Base-by-base conservation (phyloP, 2,797 vertebrate genomes). In the Mus spretus region DNA sequence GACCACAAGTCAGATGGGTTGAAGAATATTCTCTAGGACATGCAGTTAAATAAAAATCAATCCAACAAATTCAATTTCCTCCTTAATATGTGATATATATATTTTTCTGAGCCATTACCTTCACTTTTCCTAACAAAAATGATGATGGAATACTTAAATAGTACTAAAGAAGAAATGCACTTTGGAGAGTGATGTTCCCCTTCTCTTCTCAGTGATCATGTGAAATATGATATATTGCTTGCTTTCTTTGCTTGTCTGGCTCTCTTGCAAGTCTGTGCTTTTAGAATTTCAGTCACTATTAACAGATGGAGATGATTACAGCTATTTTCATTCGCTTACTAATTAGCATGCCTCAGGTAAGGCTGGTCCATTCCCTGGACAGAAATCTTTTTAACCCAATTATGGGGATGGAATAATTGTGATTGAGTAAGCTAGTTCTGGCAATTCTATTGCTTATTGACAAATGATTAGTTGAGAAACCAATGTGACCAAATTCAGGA, bases 1-100 rank as follows among this genome's bases (percentile, higher is more conserved):
- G 93, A 92, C 90, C 90, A 3, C 8, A 17, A 37, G 65, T 89
- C 95, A 72, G 85, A 95, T 70, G 95, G 92, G 59, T 87, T 96
- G 75, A 75, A 97, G 82, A 95, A n/a, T 89, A 83, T 87, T 47
- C 88, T 96, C 95, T 67, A 93, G 89, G 79, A 84, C 81, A 81
- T 95, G 75, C 90, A 95, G 94, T 96, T 96, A 95, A 97, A 97
- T 96, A 83, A 93, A 89, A 95, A 95, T 53, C 93, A 90, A 96
- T 95, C 74, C 19, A 65, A 61, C 63, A 85, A 95, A 94, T 93
- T 95, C 40, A 97, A 86, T 97, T 97, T 97, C 37, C 95, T 96
- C 79, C 77, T 96, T 74, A 8, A 91, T 84, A 72, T 72, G 47
- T 19, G 31, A 55, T 53, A 87, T 85, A 96, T 65, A 40, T 40